Conservation (phyloP, 2,888 invertebrate species). For the Hermaeophaga mercurialis region DNA sequence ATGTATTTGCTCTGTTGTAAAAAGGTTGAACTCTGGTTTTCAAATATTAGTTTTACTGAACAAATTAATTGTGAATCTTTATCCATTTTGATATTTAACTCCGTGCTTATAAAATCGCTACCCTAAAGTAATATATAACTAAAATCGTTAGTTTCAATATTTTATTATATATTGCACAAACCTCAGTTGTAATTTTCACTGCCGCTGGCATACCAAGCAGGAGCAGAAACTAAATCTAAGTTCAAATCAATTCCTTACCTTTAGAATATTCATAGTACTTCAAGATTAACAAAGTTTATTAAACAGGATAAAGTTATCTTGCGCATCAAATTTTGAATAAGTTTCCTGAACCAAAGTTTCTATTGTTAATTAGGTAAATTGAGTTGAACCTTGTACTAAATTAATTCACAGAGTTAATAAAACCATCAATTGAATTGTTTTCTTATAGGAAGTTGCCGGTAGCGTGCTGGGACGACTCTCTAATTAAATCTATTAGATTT, state of each 20-base stretch:
- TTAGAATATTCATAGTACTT: constrained; percentile 4
- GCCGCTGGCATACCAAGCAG: not conserved
- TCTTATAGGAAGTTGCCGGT: constrained; percentile 17
- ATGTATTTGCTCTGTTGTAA: too few species aligned
- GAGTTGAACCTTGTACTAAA: constrained; percentile 16
- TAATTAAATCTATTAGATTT: constrained; percentile 12
- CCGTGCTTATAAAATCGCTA: too few species aligned
- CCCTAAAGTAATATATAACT: too few species aligned
- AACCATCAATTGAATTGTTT: constrained; percentile 31
- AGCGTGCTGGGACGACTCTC: not conserved
- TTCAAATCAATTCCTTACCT: constrained; percentile 2
- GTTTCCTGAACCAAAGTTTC: constrained; percentile 14
- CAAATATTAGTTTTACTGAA: too few species aligned
- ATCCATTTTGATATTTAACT: too few species aligned
- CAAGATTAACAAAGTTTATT: constrained; percentile 15
- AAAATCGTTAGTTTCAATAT: too few species aligned
- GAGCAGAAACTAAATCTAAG: constrained; percentile 4
- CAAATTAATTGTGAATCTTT: too few species aligned
- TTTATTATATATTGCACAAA: too few species aligned
- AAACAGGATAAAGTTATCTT: constrained; percentile 13
- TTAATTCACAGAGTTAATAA: constrained; percentile 29
- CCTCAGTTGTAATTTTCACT: not conserved
- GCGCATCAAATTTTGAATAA: constrained; percentile 15
- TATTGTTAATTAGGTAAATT: constrained; percentile 17
- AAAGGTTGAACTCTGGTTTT: too few species aligned